Base-by-base conservation (phyloP, 2,113 vertebrate species). In the Tyrannus savana region DNA sequence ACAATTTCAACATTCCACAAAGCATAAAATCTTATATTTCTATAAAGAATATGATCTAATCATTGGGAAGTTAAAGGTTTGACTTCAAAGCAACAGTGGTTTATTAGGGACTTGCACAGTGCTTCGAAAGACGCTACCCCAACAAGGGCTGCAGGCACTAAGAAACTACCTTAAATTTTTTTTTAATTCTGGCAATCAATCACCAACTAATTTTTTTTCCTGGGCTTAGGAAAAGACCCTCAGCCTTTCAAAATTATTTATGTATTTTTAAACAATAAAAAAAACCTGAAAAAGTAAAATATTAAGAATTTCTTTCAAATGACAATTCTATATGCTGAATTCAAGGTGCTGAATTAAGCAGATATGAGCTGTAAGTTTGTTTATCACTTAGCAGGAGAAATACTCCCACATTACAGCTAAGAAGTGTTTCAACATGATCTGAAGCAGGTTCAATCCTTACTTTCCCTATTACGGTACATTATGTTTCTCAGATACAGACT, bases 71-170 rank as follows among this genome's bases (percentile, higher is more conserved):
- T 49, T 63, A 81, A 90, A 90, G 23, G n/a, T 68, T 90, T 64
- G 35, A 75, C 13, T 76, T 84, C 21, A 84, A 59, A 67, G 16
- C 6, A 83, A 44, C 8, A 27, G 19, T 19, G 16, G 5, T 77
- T 78, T 52, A 24, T 42, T 56, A 68, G 6, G 28, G 58, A 79
- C 10, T 41, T 67, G 37, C 33, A 63, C 10, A 55, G 30, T 28
- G 21, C 39, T 78, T 74, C 37, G 9, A 84, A 82, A 35, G 49
- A 64, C 7, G 56, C 11, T 35, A 42, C 18, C 4, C 23, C 35
- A 67, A 21, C 13, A 85, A 69, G 19, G 47, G 41, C 18, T 63
- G 68, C 12, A 81, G 5, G 18, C 0, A 0, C 27, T 77, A 63
- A 16, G 25, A 78, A 81, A 75, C 10, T 14, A 63, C 18, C 44